phyloP scores from a whole-genome alignment of 2,797 vertebrate genomes.

The Pteropus rufus region DNA sequence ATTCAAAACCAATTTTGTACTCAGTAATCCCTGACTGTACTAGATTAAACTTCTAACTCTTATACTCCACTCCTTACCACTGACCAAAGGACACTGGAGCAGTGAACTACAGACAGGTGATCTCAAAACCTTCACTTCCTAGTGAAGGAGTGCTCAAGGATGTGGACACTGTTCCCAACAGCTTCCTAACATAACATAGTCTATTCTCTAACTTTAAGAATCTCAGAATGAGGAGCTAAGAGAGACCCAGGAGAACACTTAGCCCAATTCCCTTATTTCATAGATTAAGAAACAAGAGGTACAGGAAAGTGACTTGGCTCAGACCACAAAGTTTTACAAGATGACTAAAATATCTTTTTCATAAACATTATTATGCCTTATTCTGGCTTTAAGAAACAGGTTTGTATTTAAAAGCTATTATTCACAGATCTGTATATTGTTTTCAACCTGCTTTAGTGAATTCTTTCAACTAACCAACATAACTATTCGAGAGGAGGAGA shows the following conservation, averaged over 20 bases:
- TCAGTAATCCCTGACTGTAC: not conserved
- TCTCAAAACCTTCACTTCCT: not conserved
- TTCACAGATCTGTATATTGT: constrained; percentile 22
- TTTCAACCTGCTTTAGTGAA: constrained; percentile 43
- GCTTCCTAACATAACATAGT: constrained; percentile 9
- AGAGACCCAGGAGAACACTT: not conserved
- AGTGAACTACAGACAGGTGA: not conserved
- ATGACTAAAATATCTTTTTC: not conserved
- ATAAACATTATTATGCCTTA: not conserved
- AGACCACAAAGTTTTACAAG: not conserved
- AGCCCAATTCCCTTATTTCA: not conserved
- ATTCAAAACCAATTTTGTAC: not conserved
- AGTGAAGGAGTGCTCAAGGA: not conserved
- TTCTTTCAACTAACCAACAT: constrained; percentile 38
- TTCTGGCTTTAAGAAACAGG: not conserved
- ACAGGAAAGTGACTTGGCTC: constrained; percentile 22
- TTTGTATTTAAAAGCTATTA: not conserved
- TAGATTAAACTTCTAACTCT: not conserved
- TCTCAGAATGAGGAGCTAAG: not conserved
- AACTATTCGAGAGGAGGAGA: constrained; percentile 46
- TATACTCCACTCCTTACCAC: not conserved
- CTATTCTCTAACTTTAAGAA: not conserved
- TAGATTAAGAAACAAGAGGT: constrained; percentile 35
- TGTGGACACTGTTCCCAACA: not conserved
- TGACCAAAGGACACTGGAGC: not conserved